Base-by-base conservation (phyloP, 2,888 invertebrate genomes). In the Noctuana brunneofusca region DNA sequence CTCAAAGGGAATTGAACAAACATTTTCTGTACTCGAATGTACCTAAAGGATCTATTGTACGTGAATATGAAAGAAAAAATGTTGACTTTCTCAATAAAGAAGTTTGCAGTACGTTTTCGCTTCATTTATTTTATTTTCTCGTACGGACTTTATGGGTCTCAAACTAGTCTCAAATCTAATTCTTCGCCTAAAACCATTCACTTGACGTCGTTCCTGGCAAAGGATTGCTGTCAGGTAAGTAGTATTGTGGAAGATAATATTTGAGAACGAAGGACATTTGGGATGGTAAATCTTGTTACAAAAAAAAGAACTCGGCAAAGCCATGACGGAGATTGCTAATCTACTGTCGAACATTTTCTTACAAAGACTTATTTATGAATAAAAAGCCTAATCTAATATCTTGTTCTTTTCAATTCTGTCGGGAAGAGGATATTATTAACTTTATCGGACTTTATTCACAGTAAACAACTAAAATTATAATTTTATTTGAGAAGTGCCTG, bases 81-180 rank as follows among this genome's bases (percentile, higher is more conserved):
- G 78, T 79, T 80, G 79, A 79, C 71, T 75, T 75, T 78, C 80
- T 76, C 69, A 81, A 75, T 82, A 81, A 82, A 82, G 69, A 75
- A 75, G 74, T 80, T 80, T 75, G 71, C 70, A 75, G 73, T 78
- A 77, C 67, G 62, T 67, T 66, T 65, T n/a, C 53, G 65, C 54
- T 64, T 63, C 63, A 63, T 63, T 63, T 63, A 57, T 32, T 49
- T 38, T 16, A 49, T 22, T 43, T 43, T 49, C 22, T 58, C 35
- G 27, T 35, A 35, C 27, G 32, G 14, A 24, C 64, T 55, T 41
- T 50, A 48, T 53, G 38, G 46, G 52, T 38, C 55, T 64, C 60
- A 48, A 62, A 54, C 59, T 49, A 38, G 52, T 38, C 55, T 64
- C 60, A 48, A 62, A 54, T 63, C 53, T 48, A 58, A 64, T 63